Base-by-base conservation (phyloP, 2,888 invertebrate species). In the Psylliodes chrysocephalus region DNA sequence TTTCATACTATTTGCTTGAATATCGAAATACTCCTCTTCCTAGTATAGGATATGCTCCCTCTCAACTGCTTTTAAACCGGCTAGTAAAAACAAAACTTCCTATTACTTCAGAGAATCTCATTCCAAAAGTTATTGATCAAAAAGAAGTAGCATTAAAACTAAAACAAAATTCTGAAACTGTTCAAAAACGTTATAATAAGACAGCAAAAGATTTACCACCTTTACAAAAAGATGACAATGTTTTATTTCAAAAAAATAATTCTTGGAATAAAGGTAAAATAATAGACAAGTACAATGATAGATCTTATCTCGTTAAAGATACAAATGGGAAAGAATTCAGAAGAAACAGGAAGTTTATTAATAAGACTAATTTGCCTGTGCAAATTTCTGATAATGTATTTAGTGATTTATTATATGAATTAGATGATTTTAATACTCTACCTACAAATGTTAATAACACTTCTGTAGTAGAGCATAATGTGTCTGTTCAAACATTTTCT, bases 21-120 rank as follows among this genome's bases (percentile, higher is more conserved):
- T 61, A 61, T 47, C 18, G 52, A n/a, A 54, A 38, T n/a, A 54
- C 60, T 10, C 60, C 60, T 15, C 15, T 61, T 10, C 53, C 54
- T 1, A 38, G 10, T 8, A 2, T 54, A 14, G 30, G 12, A 1
- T 61, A 46, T 38, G 33, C 53, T 7, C 54, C 60, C 15, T 44
- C 33, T 15, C 46, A 61, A 15, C 25, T 61, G 18, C 28, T 61
- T 28, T 61, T 61, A 15, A 35, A 54, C 22, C 8, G 47, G 5
- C 30, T 19, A 1, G 1, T 53, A 12, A 60, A 60, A 46, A 42
- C 52, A 1, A 60, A 52, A 53, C 28, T 28, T 6, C 22, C 12
- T 1, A 28, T 47, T 7, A 25, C 47, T 12, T 12, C 1, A n/a
- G 22, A 47, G 28, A 0, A 19, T 8, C 22, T 19, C 10, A 10